Base-by-base conservation (phyloP, 2,797 vertebrate species). In the Delichon dasypus region DNA sequence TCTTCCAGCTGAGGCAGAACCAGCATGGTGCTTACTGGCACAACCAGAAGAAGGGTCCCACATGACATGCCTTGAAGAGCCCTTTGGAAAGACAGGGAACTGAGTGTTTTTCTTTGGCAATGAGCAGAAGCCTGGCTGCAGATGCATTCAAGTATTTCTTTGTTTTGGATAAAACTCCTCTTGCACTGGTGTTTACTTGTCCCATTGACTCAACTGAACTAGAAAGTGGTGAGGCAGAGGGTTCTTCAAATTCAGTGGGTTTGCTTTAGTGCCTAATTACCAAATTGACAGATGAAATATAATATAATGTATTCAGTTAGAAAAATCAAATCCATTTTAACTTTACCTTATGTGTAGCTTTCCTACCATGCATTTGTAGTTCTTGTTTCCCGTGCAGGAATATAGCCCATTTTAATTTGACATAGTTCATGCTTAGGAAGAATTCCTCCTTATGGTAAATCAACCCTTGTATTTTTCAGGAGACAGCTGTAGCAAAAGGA, bases 1-100 rank as follows among this genome's bases (percentile, higher is more conserved):
- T 66, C 61, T 84, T 93, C 85, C 94, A 94, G 93, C 84, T 94
- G 76, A 89, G 94, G 58, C 65, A 38, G 54, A 42, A 82, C 72
- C 84, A 95, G 90, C 44, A 0, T 76, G 91, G 68, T 30, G 65
- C 53, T 45, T 70, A 23, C 67, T 82, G 93, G 73, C 88, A 66
- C 2, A 0, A 38, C 48, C 82, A 53, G 53, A 79, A 71, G 77
- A 85, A 79, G 40, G n/a, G 45, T 90, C 87, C 66, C 70, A 50
- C 91, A 94, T 10, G 70, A 75, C 64, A 68, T 27, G 70, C 55
- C 47, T 93, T 90, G 80, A 73, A 85, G 66, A 90, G 70, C 77
- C 54, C 83, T 90, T 73, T 60, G 66, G 87, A 95, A 90, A 86
- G 65, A 60, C 16, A 55, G 26, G 38, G 53, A 90, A 62, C 10